Evolutionary conservation across 2,113 vertebrate species (phyloP).

Genomic region (Platichthys stellatus): DNA sequence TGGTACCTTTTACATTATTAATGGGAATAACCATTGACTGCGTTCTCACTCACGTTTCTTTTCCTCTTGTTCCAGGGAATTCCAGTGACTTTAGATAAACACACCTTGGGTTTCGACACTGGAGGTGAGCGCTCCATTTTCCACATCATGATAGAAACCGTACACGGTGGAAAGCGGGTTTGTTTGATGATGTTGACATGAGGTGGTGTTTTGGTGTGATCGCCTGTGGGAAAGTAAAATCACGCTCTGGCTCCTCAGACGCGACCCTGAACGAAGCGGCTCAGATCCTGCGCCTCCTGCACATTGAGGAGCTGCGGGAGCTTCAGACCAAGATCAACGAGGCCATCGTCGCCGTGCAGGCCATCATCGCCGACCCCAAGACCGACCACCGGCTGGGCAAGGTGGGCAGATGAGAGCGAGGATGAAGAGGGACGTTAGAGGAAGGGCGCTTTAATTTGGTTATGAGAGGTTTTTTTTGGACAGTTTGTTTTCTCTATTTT

Average conservation of each 20-base stretch:
- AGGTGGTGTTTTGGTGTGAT: neutral
- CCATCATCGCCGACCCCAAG: constrained; percentile 97
- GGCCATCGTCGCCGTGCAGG: constrained; percentile 97
- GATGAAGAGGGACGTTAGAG: neutral
- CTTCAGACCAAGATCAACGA: constrained; percentile 98
- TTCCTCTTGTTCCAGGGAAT: constrained; percentile 83
- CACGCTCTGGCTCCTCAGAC: constrained; percentile 77
- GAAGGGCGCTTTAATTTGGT: constrained; percentile 34
- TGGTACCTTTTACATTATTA: too few relatives aligned
- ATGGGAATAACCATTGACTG: too few relatives aligned
- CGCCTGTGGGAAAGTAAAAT: neutral
- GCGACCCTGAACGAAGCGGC: constrained; percentile 96
- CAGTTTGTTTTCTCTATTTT: constrained; percentile 26
- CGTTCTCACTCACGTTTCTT: neutral
- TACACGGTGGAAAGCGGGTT: neutral
- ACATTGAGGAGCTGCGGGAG: constrained; percentile 96
- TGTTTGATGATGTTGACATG: neutral
- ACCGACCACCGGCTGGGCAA: constrained; percentile 98
- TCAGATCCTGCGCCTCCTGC: constrained; percentile 93
- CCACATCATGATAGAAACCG: neutral
- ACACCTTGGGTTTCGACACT: constrained; percentile 95
- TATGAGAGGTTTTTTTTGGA: constrained; percentile 7
- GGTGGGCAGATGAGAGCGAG: constrained; percentile 91
- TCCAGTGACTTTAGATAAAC: constrained; percentile 94
- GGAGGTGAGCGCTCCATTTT: constrained; percentile 87